These are phyloP conservation scores for Volucella inanis DNA, from an alignment of 2,888 invertebrate species.

Conservation along the genomic window DNA sequence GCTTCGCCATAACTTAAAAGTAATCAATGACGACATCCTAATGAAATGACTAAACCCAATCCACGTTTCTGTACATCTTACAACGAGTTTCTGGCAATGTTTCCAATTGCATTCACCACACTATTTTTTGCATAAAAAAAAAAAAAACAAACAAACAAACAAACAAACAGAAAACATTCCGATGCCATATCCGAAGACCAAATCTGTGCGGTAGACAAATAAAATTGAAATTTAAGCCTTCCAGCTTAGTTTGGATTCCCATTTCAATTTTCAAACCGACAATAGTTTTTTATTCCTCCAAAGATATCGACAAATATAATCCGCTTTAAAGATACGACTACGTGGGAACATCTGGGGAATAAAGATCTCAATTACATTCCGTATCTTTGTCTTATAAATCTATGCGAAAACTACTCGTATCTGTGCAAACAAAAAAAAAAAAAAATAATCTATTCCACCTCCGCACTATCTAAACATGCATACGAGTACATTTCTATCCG, in stretches of 20 bases:
- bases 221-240: conserved; percentile 17
- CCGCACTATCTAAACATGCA: neutral
- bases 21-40: too few species aligned
- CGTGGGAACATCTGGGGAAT: conserved; percentile 55
- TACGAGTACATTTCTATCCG: too few species aligned
- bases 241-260: conserved; percentile 3
- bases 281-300: conserved; percentile 2
- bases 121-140: neutral
- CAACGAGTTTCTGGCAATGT: too few species aligned
- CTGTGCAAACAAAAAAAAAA: conserved; percentile 19
- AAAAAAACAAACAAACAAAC: too few species aligned
- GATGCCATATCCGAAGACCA: neutral
- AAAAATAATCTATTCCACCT: conserved; percentile 39
- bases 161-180: neutral
- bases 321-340: conserved; percentile 4
- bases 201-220: conserved; percentile 26
- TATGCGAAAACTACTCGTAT: too few species aligned
- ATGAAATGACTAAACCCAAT: too few species aligned
- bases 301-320: conserved; percentile 5
- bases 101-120: neutral
- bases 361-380: conserved; percentile 42
- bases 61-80: too few species aligned
- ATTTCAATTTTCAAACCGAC: neutral
- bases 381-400: conserved; percentile 1
- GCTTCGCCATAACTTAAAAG: too few species aligned